These are phyloP conservation scores for Cisticola juncidis DNA, from an alignment of 2,113 vertebrate species.

Conservation along the genomic window DNA sequence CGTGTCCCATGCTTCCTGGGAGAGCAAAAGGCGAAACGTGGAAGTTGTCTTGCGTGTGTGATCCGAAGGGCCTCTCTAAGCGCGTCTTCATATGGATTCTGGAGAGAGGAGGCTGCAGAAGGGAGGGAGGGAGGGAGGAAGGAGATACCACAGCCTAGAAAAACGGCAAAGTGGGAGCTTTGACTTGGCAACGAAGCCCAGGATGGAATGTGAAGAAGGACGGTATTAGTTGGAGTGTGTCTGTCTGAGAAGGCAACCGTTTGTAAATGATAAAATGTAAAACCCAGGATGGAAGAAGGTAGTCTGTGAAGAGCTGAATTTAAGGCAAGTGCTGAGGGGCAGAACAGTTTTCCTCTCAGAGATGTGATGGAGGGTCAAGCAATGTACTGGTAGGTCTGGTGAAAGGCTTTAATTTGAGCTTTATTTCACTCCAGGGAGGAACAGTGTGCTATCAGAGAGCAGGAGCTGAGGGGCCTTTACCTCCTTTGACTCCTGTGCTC, in stretches of 20 bases:
- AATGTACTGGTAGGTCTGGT: neutral
- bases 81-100: accelerated
- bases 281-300: neutral
- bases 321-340: no score
- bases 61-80: neutral
- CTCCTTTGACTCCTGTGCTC: neutral
- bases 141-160: neutral
- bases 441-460: neutral
- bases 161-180: neutral
- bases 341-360: neutral
- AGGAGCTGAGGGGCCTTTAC: neutral
- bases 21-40: accelerated
- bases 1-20: accelerated
- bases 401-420: neutral
- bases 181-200: accelerated
- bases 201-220: neutral
- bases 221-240: accelerated
- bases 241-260: neutral
- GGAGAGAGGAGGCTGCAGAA: neutral
- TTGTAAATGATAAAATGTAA: accelerated
- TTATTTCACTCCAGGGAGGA: neutral
- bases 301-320: accelerated
- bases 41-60: accelerated
- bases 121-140: neutral
- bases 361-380: neutral